Base-by-base conservation (phyloP, 2,888 invertebrate genomes). In the Amphimallon solstitiale region DNA sequence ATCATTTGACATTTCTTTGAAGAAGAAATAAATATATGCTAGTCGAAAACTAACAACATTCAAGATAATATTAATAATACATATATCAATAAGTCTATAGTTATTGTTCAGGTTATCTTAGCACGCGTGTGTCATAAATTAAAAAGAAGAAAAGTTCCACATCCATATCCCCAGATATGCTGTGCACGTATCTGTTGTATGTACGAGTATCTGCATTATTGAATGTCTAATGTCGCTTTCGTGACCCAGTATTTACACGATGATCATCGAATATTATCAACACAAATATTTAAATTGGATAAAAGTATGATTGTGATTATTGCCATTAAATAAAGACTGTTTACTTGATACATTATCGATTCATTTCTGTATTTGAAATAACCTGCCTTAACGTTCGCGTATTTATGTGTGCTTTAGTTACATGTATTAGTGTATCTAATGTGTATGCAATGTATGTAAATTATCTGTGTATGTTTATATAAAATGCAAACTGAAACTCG, bases 221-320 rank as follows among this genome's bases (percentile, higher is more conserved):
- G 2, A 15, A 7, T 6, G 14, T 17, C 9, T 9, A 14, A 43
- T 43, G 17, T 43, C 14, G 2, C 14, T 43, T 52, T 52, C 17
- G 37, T 35, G 35, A 52, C 35, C 52, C 52, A 52, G 35, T 52
- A 52, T 52, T 52, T 52, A 52, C 52, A 52, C n/a, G n/a, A 37
- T 52, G 14, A 52, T 15, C 35, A 52, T 35, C 52, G 15, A 19
- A 15, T 15, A 52, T 52, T 52, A 52, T 51, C 52, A 17, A 35
- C 35, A 35, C 17, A 52, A 52, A 52, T 52, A 52, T 52, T 52
- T 35, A 52, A 52, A 52, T 35, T 52, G 37, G 52, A 35, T 52
- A 37, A 29, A 5, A 51, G 37, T 35, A 35, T 37, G 35, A 52
- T 52, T 52, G 52, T 52, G 35, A 52, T 35, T 52, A 51, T 51